These are phyloP conservation scores for Leucoraja ocellata DNA, from an alignment of 2,797 vertebrate genomes.

Conservation along the genomic window DNA sequence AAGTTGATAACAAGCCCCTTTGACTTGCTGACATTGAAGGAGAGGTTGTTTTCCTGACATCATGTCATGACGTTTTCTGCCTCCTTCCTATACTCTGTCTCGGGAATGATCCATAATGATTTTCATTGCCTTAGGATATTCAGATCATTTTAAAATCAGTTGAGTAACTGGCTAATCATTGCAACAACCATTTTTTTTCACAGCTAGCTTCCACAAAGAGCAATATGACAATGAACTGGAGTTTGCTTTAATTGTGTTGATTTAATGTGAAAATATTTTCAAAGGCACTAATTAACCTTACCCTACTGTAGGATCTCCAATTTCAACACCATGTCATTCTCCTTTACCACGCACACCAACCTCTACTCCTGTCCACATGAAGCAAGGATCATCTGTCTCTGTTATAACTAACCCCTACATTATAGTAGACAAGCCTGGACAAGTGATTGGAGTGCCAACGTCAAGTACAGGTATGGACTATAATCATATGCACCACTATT, in stretches of 20 bases:
- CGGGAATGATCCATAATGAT: neutral
- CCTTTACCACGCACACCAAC: conserved; percentile 79
- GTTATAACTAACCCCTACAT: conserved; percentile 77
- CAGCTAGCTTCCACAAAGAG: neutral
- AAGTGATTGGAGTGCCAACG: conserved; percentile 67
- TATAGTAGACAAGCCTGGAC: conserved; percentile 83
- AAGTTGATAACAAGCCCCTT: no score
- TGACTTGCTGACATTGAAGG: no score
- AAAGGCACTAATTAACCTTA: conserved; percentile 9
- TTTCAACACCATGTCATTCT: conserved; percentile 91
- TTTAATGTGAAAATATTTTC: neutral
- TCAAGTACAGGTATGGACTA: conserved; percentile 56
- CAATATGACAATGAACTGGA: neutral
- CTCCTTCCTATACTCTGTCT: no score
- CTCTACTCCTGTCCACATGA: conserved; percentile 81
- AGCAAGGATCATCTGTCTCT: conserved; percentile 68
- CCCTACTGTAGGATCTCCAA: conserved; percentile 76
- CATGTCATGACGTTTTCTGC: no score
- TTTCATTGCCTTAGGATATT: neutral
- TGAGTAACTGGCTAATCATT: neutral
- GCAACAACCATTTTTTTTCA: neutral
- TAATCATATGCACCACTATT: neutral
- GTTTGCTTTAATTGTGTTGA: neutral
- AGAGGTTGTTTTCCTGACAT: no score
- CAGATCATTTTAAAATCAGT: neutral